Evolutionary conservation across 2,113 vertebrate genomes (phyloP), one percentile per base, ranked within the genome.

Genomic region (Amphiprion ocellaris): DNA sequence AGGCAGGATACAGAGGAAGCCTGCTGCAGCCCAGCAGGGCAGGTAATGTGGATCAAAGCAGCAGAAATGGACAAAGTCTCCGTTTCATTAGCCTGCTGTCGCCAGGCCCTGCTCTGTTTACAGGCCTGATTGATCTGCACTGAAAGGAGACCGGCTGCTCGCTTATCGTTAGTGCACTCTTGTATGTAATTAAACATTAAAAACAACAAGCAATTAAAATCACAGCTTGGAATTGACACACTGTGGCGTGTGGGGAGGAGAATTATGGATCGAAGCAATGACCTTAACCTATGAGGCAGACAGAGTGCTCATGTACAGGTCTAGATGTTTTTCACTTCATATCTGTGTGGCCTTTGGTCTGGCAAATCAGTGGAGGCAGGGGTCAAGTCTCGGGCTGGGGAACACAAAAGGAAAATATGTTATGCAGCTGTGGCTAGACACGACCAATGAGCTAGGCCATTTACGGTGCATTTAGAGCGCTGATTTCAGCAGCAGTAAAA

Each of bases 141-240:
- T 74, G 55, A 88, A 87, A 83, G 58, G 65, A 77, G 79, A 84
- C 52, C 79, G 33, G 69, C 78, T 75, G 79, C 66, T 78, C 63
- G 54, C 80, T 87, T 83, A 87, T 79, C 52, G 23, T 72, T 74
- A 83, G 71, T 80, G 67, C 74, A 61, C 14, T 76, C 70, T 77
- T 81, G 64, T 49, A 77, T 87, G 60, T 88, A 87, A 91, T 87
- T 88, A 90, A 84, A 79, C 17, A 75, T 77, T 83, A 61, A 82
- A n/a, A 52, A 52, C 12, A 37, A 17, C 44, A 70, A 71, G 65
- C 69, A 60, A 74, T 82, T 79, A 77, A 78, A 86, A 82, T 83
- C 44, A 82, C 63, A 71, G 67, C 41, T 55, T 87, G 33, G 0
- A 41, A 85, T 74, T 85, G 55, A 79, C 41, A 53, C 77, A 74